Conservation (phyloP, 1,140 invertebrate genomes). For the Bombus affinis region DNA sequence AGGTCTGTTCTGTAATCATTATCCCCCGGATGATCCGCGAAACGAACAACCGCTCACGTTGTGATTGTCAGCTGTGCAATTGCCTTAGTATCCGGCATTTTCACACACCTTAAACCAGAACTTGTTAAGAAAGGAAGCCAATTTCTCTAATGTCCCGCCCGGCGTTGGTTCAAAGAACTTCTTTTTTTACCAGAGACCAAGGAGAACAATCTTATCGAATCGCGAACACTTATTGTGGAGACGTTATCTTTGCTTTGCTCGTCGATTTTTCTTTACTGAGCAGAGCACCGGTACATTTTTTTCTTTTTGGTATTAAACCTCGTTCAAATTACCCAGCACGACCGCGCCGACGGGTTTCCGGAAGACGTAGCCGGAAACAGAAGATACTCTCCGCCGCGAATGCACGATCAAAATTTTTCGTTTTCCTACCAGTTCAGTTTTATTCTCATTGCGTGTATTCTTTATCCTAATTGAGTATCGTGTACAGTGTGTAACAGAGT, state of each 20-base stretch:
- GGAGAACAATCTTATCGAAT: neutral
- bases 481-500: constrained; percentile 9
- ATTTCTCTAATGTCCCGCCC: constrained; percentile 49
- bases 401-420: neutral
- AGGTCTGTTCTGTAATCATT: constrained; percentile 83
- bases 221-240: neutral
- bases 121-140: constrained; percentile 61
- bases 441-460: neutral
- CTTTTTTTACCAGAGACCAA: neutral
- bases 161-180: constrained; percentile 11
- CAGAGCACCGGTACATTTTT: neutral
- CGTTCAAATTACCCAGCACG: neutral
- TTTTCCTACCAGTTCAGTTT: neutral
- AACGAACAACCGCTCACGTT: constrained; percentile 70
- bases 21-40: constrained; percentile 76
- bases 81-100: constrained; percentile 71
- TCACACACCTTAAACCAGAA: constrained; percentile 69
- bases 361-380: neutral
- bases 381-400: neutral
- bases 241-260: neutral
- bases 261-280: neutral
- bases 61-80: constrained; percentile 66
- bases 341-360: neutral
- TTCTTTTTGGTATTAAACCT: neutral
- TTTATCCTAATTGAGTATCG: neutral